Evolutionary conservation across 23 tunicate species (phyloP), one percentile per base, ranked within the genome.

Genomic region (Oikopleura dioica): DNA sequence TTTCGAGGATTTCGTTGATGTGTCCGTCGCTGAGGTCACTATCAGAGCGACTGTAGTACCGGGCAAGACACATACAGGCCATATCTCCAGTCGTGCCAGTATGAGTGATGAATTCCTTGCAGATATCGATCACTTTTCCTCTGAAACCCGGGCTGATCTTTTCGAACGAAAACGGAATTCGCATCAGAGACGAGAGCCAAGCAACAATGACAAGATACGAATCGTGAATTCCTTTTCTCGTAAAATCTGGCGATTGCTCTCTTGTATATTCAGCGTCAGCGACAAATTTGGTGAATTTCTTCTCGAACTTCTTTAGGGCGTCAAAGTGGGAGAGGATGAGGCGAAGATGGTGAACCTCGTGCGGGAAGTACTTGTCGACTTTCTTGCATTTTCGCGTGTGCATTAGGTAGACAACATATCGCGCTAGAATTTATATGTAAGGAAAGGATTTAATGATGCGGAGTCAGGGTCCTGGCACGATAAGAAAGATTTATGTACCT

Each of bases 151-250:
- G 33, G 26, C 26, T 31, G 2, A 63, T 63, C 26, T 28, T 63
- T 28, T 63, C 72, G 26, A 63, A 63, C 26, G 72, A 63, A 28
- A 63, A 63, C 33, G 72, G 72, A 28, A 63, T 63, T 24, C 72
- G 29, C 72, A 63, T 63, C 72, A 63, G 33, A 16, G 72, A 23
- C 2, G 33, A 21, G 29, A 63, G 33, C 72, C 72, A 63, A 12
- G 32, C 72, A 16, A 28, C 26, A 24, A 63, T 2, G 33, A 63
- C 72, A 63, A 24, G 5, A 2, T 63, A 12, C 5, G 33, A 2
- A 63, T 63, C 32, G 26, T 63, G 16, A 12, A 63, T 12, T 31
- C 72, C 72, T 24, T 28, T 24, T 2, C 29, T 5, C 72, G 26
- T 63, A 63, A 63, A 63, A 63, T 63, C 72, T 16, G 72, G 72